Conservation (phyloP, 2,113 vertebrate species). For the Coracopsis vasa region DNA sequence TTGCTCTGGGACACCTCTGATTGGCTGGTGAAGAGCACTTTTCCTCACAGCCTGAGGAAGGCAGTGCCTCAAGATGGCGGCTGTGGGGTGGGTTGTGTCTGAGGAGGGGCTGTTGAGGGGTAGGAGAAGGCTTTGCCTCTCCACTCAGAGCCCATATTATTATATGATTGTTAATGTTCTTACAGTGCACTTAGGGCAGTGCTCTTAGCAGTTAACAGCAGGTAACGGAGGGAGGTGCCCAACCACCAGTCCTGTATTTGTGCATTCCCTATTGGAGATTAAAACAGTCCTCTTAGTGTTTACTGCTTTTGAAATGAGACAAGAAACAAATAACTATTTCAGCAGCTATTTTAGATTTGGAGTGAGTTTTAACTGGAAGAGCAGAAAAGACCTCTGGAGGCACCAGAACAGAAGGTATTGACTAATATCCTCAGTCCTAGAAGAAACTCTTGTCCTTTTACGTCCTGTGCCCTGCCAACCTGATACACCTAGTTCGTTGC, state of each 20-base stretch:
- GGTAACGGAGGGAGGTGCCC: neutral
- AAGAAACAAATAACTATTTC: neutral
- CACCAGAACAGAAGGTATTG: neutral
- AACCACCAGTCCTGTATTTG: neutral
- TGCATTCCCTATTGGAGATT: neutral
- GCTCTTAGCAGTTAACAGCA: neutral
- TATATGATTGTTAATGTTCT: neutral
- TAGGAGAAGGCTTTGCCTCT: neutral
- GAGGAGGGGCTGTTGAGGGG: fast-evolving
- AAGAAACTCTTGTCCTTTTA: neutral
- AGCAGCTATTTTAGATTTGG: neutral
- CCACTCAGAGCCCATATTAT: neutral
- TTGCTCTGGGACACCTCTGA: neutral
- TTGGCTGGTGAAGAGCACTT: neutral
- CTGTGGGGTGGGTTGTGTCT: neutral
- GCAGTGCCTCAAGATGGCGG: neutral
- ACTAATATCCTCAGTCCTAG: neutral
- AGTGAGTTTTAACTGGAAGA: neutral
- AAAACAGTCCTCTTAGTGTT: neutral
- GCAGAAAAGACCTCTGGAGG: neutral
- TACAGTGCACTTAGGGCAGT: neutral
- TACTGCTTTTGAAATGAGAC: neutral
- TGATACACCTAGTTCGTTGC: neutral
- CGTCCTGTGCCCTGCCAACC: neutral
- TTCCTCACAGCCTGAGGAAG: neutral